Evolutionary conservation across 2,888 invertebrate species (phyloP).

Genomic region (Neoaliturus tenellus): DNA sequence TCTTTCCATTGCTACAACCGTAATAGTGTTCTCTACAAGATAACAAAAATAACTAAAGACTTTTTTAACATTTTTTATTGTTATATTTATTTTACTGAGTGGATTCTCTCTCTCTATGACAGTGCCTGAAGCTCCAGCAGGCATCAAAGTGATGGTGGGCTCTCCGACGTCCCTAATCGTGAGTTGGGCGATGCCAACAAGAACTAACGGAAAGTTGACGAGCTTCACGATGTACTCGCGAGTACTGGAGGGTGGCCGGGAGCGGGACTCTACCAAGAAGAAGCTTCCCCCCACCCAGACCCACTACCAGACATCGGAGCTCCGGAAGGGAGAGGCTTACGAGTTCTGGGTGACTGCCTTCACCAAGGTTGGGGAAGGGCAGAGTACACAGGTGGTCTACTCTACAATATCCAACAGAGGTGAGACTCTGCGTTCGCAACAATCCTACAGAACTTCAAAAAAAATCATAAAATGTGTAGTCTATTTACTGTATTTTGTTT

Average conservation of each 20-base stretch:
- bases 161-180: constrained; percentile 78
- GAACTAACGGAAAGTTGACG: constrained; percentile 78
- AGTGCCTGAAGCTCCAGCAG: constrained; percentile 79
- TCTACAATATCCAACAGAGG: constrained; percentile 65
- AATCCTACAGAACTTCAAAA: no score
- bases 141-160: constrained; percentile 78
- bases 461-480: no score
- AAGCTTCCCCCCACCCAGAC: constrained; percentile 63
- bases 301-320: constrained; percentile 75
- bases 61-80: no score
- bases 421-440: no score
- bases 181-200: constrained; percentile 80
- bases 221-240: constrained; percentile 77
- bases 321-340: constrained; percentile 76
- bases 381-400: constrained; percentile 75
- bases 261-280: constrained; percentile 66
- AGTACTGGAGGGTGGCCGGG: constrained; percentile 66
- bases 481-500: no score
- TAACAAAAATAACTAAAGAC: no score
- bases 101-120: no score
- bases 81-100: no score
- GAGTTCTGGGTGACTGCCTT: constrained; percentile 79
- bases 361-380: constrained; percentile 78
- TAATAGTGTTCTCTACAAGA: no score
- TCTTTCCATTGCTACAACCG: no score